Evolutionary conservation across 37 sponge, comb jelly and placozoan species (phyloP), one percentile per base, ranked within the genome.

Genomic region (Beroe forskalii): DNA sequence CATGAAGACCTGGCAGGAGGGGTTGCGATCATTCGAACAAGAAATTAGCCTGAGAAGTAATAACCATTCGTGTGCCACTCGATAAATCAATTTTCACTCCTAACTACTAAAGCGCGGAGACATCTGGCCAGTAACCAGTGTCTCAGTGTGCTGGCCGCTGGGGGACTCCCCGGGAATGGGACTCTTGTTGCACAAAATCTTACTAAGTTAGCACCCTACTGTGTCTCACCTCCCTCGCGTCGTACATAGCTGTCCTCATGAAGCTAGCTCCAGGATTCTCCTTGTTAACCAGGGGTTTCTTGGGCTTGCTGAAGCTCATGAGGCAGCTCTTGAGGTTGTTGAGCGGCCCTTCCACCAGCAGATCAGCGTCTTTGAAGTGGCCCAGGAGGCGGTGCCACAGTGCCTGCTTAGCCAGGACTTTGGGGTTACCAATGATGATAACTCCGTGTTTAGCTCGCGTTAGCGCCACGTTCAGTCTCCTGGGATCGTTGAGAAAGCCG

Each of bases 401-500:
- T 32, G 67, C 61, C 25, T 62, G 43, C 42, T 92, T 97, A 8
- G 96, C 91, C 62, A 97, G 76, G 38, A 97, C 95, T 61, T 95
- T 95, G 33, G 98, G 95, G 92, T 95, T 97, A 20, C 98, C 98
- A 63, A 95, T 93, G 39, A 97, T 89, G 43, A 94, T 94, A 28
- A 95, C 76, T 0, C 96, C 98, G 64, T 94, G 75, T 90, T 97
- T 97, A 0, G 98, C 96, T 60, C 98, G 91, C 0, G 98, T 97
- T 23, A 97, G 91, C 1, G 98, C 96, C 39, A 97, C 98, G 67
- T 97, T 97, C 62, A 97, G 93, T 23, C 98, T 91, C 8, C 98
- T 67, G n/a, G 95, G 94, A 91, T 97, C 98, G 89, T 95, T 97
- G 23, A 97, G 92, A 63, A 97, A 97, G 60, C 98, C 96, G 90